Conservation (phyloP, 1,140 invertebrate genomes). For the Cyclina sinensis region DNA sequence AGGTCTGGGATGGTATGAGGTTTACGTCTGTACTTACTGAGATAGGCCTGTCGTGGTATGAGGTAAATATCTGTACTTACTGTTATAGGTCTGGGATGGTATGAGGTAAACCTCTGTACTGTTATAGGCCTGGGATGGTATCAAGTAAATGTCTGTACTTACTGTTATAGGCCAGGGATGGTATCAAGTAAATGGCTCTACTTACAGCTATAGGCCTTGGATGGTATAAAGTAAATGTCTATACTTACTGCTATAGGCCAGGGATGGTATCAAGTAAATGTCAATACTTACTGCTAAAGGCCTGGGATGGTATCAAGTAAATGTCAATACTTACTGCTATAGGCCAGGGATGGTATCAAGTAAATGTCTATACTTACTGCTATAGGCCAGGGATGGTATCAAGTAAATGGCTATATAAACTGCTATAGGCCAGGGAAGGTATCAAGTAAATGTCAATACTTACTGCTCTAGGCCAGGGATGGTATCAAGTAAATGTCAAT, state of each 20-base stretch:
- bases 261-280: not conserved
- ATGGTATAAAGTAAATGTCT: slow-evolving; percentile 77
- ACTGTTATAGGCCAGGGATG: no score
- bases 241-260: no score
- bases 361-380: no score
- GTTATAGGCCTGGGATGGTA: slow-evolving; percentile 83
- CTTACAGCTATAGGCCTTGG: slow-evolving; percentile 84
- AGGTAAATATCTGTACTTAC: slow-evolving; percentile 68
- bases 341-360: not conserved
- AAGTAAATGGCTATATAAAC: no score
- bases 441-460: no score
- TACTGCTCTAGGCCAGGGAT: not conserved
- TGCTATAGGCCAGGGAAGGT: no score
- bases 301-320: not conserved
- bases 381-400: no score
- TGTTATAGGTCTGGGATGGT: no score
- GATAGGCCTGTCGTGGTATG: slow-evolving; percentile 73
- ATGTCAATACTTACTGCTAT: no score
- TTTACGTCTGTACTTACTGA: slow-evolving; percentile 18
- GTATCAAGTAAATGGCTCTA: slow-evolving; percentile 4
- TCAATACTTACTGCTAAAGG: no score
- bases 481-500: not conserved
- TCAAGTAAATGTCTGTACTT: slow-evolving; percentile 68
- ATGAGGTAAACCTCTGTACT: slow-evolving; percentile 69
- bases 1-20: not conserved